Evolutionary conservation across 2,113 vertebrate genomes (phyloP), one percentile per base, ranked within the genome.

Genomic region (Dolichallabes microphthalmus): DNA sequence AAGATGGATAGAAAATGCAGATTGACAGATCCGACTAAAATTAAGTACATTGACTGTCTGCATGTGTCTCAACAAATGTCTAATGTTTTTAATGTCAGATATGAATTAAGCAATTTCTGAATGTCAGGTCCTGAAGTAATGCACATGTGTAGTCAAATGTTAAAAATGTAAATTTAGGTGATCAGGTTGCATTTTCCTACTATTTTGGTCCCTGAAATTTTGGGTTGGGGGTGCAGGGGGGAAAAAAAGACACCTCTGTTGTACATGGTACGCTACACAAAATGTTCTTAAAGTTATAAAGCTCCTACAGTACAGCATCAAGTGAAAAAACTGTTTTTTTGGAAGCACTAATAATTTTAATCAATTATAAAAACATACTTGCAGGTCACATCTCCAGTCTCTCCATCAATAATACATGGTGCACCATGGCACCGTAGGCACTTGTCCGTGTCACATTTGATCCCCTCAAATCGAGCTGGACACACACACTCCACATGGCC

Each of bases 401-500:
- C 96, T 91, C 96, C 96, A 89, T 92, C 94, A 89, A 96, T 89
- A 73, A 98, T 94, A 91, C 98, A 99, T 3, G 94, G 97, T 0
- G 97, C 98, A 13, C 97, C 97, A 0, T 96, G 98, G 88, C 98
- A 99, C 22, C 97, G 92, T 74, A 92, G 45, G 90, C 98, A 99
- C 90, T 96, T 98, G 94, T 99, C 98, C 87, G 96, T 82, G 92
- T 99, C 97, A 71, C 98, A 99, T 89, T 97, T 97, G 76, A 94
- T 93, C 45, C 98, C 98, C 89, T 99, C 97, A 12, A 96, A 99
- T 74, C 95, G 93, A 60, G 91, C 85, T 0, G 97, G 97, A 83
- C 98, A 99, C 82, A 98, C 96, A 78, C 98, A 99, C 63, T 98
- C 95, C 89, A 99, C 97, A 0, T 94, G 94, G 69, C 97, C 97